phyloP scores from a whole-genome alignment of 2,113 vertebrate genomes.

The Eonycteris spelaea region DNA sequence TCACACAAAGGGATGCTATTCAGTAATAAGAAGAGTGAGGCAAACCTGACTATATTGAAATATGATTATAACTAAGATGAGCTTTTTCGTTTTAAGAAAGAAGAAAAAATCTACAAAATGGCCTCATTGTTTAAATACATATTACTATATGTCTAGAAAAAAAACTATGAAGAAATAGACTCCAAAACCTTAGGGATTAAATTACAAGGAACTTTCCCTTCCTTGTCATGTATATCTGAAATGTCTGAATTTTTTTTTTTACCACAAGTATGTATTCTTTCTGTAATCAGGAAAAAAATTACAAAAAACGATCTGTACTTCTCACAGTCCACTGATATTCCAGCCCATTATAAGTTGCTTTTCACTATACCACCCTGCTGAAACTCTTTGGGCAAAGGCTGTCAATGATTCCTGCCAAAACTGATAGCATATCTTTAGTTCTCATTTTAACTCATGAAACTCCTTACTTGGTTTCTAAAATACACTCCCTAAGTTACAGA shows the following conservation, averaged over 20 bases:
- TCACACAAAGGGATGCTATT: neutral
- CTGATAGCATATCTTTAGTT: constrained; percentile 29
- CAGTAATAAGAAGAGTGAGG: neutral
- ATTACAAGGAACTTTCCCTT: constrained; percentile 26
- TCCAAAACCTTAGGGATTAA: neutral
- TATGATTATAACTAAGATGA: neutral
- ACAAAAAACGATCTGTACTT: neutral
- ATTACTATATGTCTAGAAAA: neutral
- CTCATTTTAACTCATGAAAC: constrained; percentile 19
- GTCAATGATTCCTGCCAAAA: constrained; percentile 31
- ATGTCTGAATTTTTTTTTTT: neutral
- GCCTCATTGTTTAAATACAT: neutral
- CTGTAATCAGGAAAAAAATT: neutral
- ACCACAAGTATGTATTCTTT: neutral
- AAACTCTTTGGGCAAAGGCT: constrained; percentile 20
- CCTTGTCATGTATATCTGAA: neutral
- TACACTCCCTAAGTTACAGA: neutral
- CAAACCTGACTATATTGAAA: neutral
- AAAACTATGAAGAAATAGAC: neutral
- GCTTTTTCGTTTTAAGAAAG: neutral
- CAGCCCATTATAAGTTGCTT: constrained; percentile 5
- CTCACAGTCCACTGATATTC: constrained; percentile 1
- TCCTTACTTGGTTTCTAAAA: constrained; percentile 9
- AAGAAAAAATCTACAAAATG: neutral
- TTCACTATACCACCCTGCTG: neutral